Base-by-base conservation (phyloP, 2,113 vertebrate genomes). In the Platanista minor region DNA sequence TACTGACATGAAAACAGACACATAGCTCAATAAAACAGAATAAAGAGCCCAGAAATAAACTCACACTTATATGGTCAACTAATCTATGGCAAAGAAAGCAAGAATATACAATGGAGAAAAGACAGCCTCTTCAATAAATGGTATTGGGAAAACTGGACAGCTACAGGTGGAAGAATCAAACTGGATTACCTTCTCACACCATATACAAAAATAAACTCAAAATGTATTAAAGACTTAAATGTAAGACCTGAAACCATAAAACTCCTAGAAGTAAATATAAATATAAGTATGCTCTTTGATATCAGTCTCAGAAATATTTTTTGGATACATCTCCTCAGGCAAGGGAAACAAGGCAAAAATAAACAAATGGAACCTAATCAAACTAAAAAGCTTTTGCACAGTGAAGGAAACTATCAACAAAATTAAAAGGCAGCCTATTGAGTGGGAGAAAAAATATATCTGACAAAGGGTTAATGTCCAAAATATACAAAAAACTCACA, bases 251-350 rank as follows among this genome's bases (percentile, higher is more conserved):
- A 15, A 6, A 11, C 27, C 31, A 11, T 31, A 20, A 20, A 31
- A 20, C 43, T 46, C 41, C 15, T 11, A 21, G 8, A 49, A 31
- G 72, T 9, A 31, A 31, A 43, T 15, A 11, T 17, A 20, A 1
- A 0, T 8, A n/a, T n/a, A n/a, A 11, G 72, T 1, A 6, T 29
- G 8, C 27, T 31, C 72, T 75, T 10, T 31, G 27, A 31, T 43
- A 6, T 20, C 29, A 49, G 29, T 31, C 72, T 75, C 72, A 10
- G 72, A 43, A 49, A 6, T 49, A 1, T 2, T 20, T 31, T 31
- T 20, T 49, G 72, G 15, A 31, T 31, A 15, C 31, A 2, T 20
- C 29, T 75, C 43, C 72, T 49, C 72, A 33, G 27, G 72, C 43
- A 31, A 75, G 43, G 43, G 43, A 49, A 75, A 46, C 0, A 2